Evolutionary conservation across 2,888 invertebrate genomes (phyloP).

Genomic region (Corythucha ciliata): DNA sequence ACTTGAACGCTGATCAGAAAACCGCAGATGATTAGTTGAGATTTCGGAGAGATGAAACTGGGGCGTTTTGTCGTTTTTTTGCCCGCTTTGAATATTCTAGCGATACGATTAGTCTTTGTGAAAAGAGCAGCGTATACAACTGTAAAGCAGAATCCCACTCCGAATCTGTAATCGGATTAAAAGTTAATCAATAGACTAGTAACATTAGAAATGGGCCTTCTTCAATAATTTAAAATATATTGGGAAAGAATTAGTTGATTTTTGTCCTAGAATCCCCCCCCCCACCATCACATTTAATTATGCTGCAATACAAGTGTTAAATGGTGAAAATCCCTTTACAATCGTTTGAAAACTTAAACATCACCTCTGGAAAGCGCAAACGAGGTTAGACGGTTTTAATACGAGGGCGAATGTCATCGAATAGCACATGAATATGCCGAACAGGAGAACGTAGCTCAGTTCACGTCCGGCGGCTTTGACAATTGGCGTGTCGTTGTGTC

Average conservation of each 20-base stretch:
- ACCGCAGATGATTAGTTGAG: slow-evolving; percentile 81
- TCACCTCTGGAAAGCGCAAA: slow-evolving; percentile 83
- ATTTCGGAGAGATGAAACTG: slow-evolving; percentile 83
- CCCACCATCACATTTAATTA: too few relatives aligned
- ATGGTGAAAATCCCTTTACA: too few relatives aligned
- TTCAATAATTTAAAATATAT: too few relatives aligned
- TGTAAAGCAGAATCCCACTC: slow-evolving; percentile 92
- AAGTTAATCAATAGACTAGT: too few relatives aligned
- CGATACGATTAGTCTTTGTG: slow-evolving; percentile 95
- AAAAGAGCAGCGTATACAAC: slow-evolving; percentile 93
- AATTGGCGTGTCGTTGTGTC: slow-evolving; percentile 87
- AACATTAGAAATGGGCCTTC: too few relatives aligned
- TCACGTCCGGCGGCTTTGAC: slow-evolving; percentile 92
- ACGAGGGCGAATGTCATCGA: slow-evolving; percentile 86
- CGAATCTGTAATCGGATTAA: slow-evolving; percentile 54
- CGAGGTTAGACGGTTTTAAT: slow-evolving; percentile 72
- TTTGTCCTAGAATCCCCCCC: too few relatives aligned
- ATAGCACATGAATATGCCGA: slow-evolving; percentile 84
- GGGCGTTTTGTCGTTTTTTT: slow-evolving; percentile 90
- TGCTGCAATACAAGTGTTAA: too few relatives aligned
- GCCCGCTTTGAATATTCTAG: slow-evolving; percentile 93
- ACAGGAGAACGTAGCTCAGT: slow-evolving; percentile 80
- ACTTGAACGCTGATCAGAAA: slow-evolving; percentile 83
- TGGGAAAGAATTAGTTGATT: too few relatives aligned
- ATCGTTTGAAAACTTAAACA: neutral